Conservation (phyloP, 2,113 vertebrate species). For the Lanius collurio region DNA sequence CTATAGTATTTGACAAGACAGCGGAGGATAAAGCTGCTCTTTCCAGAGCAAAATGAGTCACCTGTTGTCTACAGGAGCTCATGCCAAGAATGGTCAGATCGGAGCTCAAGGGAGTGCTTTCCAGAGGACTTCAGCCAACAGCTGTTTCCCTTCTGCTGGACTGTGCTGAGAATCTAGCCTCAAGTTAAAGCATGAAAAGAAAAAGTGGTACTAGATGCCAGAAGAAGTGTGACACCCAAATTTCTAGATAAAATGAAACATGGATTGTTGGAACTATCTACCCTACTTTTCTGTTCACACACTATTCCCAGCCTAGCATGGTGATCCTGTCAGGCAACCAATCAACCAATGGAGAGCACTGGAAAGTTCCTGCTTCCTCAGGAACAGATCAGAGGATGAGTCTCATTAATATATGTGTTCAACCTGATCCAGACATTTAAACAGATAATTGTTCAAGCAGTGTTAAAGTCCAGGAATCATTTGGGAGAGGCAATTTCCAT, state of each 20-base stretch:
- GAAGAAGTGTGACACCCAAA: not conserved
- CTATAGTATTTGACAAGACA: not conserved
- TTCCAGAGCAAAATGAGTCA: constrained; percentile 54
- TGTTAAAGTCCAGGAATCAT: not conserved
- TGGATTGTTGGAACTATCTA: not conserved
- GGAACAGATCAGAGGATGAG: not conserved
- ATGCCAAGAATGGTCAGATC: constrained; percentile 21
- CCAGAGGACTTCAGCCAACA: constrained; percentile 41
- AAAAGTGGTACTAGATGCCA: not conserved
- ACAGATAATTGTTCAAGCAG: not conserved
- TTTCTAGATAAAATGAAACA: not conserved
- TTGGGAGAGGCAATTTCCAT: not conserved
- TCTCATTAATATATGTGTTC: not conserved
- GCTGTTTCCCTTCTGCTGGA: constrained; percentile 49
- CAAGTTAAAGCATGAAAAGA: constrained; percentile 1
- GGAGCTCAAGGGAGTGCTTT: constrained; percentile 16
- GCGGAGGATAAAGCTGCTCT: not conserved
- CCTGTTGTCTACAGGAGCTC: constrained; percentile 41
- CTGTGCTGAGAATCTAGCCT: constrained; percentile 19
- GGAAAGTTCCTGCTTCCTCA: not conserved
- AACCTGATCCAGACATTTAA: not conserved
- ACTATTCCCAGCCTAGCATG: not conserved
- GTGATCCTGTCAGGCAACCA: not conserved
- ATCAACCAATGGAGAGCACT: accelerated
- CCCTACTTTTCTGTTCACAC: not conserved